Percentiles rank a stretch among this genome's conserved stretches.
phyloP scores from a whole-genome alignment of 1,140 invertebrate species.

The Drosophila eugracilis region DNA sequence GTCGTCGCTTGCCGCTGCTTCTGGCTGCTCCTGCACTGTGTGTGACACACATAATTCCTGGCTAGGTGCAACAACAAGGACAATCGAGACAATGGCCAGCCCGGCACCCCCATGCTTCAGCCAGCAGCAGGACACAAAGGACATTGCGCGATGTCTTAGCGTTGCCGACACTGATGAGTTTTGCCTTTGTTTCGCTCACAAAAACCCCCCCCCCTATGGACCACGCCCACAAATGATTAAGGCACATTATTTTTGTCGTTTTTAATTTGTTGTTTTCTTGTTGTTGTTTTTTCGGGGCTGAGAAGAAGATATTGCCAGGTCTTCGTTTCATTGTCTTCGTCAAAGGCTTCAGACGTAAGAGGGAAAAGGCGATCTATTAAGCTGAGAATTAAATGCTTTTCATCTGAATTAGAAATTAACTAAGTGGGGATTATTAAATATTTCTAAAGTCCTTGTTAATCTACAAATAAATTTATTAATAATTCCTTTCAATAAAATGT shows the following conservation, averaged over 20 bases:
- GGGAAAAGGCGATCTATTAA: slow-evolving; percentile 5
- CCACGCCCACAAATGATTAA: slow-evolving; percentile 73
- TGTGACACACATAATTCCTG: slow-evolving; percentile 77
- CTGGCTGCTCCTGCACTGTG: slow-evolving; percentile 36
- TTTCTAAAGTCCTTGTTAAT: too few species aligned
- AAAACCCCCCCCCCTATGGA: slow-evolving; percentile 12
- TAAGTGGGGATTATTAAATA: background rate
- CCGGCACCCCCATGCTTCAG: slow-evolving; percentile 30
- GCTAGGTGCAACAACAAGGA: slow-evolving; percentile 71
- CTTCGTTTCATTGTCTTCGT: slow-evolving; percentile 60
- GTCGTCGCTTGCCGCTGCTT: slow-evolving; percentile 29
- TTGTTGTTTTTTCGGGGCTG: slow-evolving; percentile 38
- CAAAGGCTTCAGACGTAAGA: slow-evolving; percentile 74
- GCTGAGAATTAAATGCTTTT: too few species aligned
- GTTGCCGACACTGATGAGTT: slow-evolving; percentile 73
- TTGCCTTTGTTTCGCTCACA: slow-evolving; percentile 50
- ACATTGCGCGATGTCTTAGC: slow-evolving; percentile 49
- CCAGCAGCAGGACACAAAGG: slow-evolving; percentile 56
- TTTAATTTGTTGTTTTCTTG: slow-evolving; percentile 67
- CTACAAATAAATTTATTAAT: too few species aligned
- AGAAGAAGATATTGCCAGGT: slow-evolving; percentile 59
- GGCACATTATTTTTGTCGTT: slow-evolving; percentile 78
- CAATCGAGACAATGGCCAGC: slow-evolving; percentile 75
- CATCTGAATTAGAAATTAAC: slow-evolving; percentile 15
- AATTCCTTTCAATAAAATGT: too few species aligned